Percentiles rank a stretch among this genome's conserved stretches.
Evolutionary conservation across 2,888 invertebrate species (phyloP).

Genomic region (Phyllotreta cruciferae): DNA sequence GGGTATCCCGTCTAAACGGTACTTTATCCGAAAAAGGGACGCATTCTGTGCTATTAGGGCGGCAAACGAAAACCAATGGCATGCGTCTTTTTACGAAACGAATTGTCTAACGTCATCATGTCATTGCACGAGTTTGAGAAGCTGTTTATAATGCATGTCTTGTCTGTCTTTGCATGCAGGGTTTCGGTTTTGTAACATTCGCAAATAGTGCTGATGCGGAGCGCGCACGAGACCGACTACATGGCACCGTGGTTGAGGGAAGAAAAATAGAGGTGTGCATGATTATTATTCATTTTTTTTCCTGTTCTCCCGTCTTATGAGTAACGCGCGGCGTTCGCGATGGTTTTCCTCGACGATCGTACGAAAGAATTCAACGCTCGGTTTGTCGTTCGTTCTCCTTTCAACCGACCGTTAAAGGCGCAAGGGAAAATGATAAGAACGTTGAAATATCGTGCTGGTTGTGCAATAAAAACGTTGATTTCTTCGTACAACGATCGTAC

Average conservation of each 20-base stretch:
- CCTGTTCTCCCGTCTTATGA: conserved; percentile 35
- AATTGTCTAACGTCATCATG: conserved; percentile 63
- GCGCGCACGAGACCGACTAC: conserved; percentile 99
- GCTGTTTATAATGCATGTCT: conserved; percentile 90
- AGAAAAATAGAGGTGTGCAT: conserved; percentile 99
- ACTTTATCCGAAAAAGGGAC: conserved; percentile 12
- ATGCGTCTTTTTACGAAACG: conserved; percentile 34
- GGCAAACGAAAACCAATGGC: conserved; percentile 29
- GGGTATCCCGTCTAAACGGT: conserved; percentile 23
- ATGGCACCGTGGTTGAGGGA: conserved; percentile 99
- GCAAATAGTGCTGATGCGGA: conserved; percentile 99
- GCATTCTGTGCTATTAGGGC: conserved; percentile 35
- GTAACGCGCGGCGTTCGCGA: conserved; percentile 33
- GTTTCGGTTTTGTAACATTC: conserved; percentile 99
- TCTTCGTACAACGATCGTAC: conserved; percentile 5
- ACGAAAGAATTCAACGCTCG: not conserved
- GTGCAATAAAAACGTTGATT: not conserved
- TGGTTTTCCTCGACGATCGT: not conserved
- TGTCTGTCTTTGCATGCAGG: conserved; percentile 98
- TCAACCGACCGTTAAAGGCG: no score
- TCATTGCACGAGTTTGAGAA: conserved; percentile 80
- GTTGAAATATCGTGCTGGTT: no score
- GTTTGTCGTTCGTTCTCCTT: no score
- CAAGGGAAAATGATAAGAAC: no score
- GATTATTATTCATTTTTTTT: conserved; percentile 58